Conservation (phyloP, 92 coral and sea anemone species). For the Desmophyllum pertusum region DNA sequence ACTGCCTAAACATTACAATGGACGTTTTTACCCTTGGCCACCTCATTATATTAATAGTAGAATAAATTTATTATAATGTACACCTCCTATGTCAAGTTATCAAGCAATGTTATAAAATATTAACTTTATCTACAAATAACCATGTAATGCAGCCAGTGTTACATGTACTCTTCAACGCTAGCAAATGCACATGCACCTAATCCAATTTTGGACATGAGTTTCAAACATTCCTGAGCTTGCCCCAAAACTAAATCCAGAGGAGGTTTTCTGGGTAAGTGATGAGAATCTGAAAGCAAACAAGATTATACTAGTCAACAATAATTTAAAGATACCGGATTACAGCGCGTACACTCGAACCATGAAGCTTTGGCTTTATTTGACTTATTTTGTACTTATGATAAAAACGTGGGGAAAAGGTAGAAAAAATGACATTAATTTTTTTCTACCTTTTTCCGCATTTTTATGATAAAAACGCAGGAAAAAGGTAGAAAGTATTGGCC, state of each 20-base stretch:
- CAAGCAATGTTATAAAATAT: slow-evolving; percentile 3
- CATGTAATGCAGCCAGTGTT: slow-evolving; percentile 13
- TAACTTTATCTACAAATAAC: slow-evolving; percentile 7
- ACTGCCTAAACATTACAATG: not conserved
- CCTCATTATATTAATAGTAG: not conserved
- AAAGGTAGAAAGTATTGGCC: too few species aligned
- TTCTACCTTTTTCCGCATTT: too few species aligned
- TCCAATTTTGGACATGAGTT: slow-evolving; percentile 89
- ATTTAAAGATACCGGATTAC: too few species aligned
- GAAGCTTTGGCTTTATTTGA: too few species aligned
- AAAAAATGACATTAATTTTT: too few species aligned
- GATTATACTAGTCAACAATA: not conserved
- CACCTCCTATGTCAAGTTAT: not conserved
- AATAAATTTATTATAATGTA: not conserved
- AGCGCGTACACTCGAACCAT: too few species aligned
- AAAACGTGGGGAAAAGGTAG: too few species aligned
- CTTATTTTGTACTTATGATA: too few species aligned
- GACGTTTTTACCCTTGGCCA: not conserved
- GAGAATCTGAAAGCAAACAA: slow-evolving; percentile 77
- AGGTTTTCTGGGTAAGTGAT: slow-evolving; percentile 93
- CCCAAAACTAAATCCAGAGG: slow-evolving; percentile 95
- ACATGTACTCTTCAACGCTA: slow-evolving; percentile 89
- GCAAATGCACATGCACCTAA: slow-evolving; percentile 99
- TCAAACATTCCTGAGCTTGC: slow-evolving; percentile 92
- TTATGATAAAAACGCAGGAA: too few species aligned